Percentiles rank a stretch among this genome's conserved stretches.
Evolutionary conservation across 2,888 invertebrate genomes (phyloP).

Genomic region (Globia sparganii): DNA sequence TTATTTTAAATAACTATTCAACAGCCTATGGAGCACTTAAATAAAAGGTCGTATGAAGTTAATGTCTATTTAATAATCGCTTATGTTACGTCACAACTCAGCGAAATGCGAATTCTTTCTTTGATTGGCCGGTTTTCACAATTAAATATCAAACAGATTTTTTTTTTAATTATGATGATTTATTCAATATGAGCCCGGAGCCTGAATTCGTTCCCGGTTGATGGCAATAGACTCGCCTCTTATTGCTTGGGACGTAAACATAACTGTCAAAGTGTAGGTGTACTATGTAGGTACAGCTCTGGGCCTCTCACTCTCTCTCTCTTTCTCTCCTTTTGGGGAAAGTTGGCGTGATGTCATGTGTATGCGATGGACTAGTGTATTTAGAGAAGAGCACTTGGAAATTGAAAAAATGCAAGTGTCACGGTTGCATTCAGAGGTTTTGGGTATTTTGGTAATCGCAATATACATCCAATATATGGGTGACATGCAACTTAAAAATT

Average conservation of each 20-base stretch:
- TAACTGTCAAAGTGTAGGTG: background rate
- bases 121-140: background rate
- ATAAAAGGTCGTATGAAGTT: conserved; percentile 9
- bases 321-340: background rate
- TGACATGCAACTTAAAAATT: background rate
- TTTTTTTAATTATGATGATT: background rate
- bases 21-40: background rate
- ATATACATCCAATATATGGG: background rate
- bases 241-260: background rate
- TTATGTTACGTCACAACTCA: background rate
- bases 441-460: background rate
- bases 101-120: background rate
- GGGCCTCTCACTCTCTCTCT: too few relatives aligned
- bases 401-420: too few relatives aligned
- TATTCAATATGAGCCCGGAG: background rate
- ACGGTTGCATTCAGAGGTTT: background rate
- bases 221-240: too few relatives aligned
- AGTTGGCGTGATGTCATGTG: background rate
- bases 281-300: background rate
- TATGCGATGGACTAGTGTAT: background rate
- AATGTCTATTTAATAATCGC: conserved; percentile 1
- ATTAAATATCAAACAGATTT: background rate
- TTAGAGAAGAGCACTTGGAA: too few relatives aligned
- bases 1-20: conserved; percentile 14
- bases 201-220: background rate